These are phyloP conservation scores for Carposina sasakii DNA, from an alignment of 1,140 invertebrate genomes.

Conservation along the genomic window DNA sequence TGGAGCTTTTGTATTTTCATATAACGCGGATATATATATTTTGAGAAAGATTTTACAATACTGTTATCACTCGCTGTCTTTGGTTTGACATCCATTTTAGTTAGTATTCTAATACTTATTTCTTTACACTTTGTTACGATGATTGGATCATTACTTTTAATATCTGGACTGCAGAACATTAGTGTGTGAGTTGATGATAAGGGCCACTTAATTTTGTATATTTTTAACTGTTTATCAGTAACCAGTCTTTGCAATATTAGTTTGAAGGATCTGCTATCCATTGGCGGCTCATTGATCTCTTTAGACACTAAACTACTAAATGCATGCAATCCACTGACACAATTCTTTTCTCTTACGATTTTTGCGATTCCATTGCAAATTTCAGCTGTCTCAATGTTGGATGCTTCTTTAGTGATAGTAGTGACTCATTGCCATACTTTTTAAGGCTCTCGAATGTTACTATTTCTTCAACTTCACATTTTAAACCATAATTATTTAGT, in stretches of 20 bases:
- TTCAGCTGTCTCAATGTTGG: constrained; percentile 50
- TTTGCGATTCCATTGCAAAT: constrained; percentile 57
- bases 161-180: constrained; percentile 39
- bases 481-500: too few relatives aligned
- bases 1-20: constrained; percentile 61
- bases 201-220: constrained; percentile 50
- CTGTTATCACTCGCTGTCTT: background rate
- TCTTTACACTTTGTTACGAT: constrained; percentile 49
- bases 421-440: constrained; percentile 28
- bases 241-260: constrained; percentile 51
- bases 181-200: constrained; percentile 30
- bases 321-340: constrained; percentile 46
- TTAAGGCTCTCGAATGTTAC: too few relatives aligned
- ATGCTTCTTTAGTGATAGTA: constrained; percentile 40
- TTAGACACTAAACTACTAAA: constrained; percentile 40
- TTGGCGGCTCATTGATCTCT: constrained; percentile 45
- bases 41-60: constrained; percentile 9
- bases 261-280: constrained; percentile 57
- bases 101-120: constrained; percentile 34
- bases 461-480: too few relatives aligned
- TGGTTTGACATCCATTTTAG: constrained; percentile 22
- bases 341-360: constrained; percentile 40
- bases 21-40: constrained; percentile 47
- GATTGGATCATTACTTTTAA: constrained; percentile 41
- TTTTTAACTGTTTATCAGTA: constrained; percentile 42